A percentile compares a stretch with the other conserved stretches of the same genome.
phyloP scores from a whole-genome alignment of 2,113 vertebrate species.

The Salvelinus fontinalis region DNA sequence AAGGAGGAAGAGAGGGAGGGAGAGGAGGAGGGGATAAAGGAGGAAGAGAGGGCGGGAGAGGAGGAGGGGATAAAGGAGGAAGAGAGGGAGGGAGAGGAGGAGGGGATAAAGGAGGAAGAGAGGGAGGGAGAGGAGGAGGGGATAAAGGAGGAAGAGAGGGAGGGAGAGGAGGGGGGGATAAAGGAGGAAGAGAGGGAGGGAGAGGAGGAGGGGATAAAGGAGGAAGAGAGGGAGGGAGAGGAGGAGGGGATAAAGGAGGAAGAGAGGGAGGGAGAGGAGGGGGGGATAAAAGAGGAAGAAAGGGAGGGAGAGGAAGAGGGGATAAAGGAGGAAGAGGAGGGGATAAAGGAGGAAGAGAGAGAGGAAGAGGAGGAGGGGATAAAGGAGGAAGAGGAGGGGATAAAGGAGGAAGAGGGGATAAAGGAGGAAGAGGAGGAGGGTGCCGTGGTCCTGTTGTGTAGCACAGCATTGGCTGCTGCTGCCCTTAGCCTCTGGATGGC shows the following conservation, averaged over 20 bases:
- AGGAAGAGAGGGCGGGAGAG: not conserved
- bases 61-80: not conserved
- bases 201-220: too few relatives aligned
- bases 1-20: slow-evolving; percentile 5
- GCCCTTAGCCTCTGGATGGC: slow-evolving; percentile 86
- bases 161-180: too few relatives aligned
- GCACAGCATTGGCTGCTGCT: slow-evolving; percentile 78
- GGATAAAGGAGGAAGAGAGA: slow-evolving; percentile 7
- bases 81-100: not conserved
- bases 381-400: too few relatives aligned
- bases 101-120: not conserved
- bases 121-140: not conserved
- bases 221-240: too few relatives aligned
- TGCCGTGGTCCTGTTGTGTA: slow-evolving; percentile 73
- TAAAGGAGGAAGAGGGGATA: too few relatives aligned
- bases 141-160: not conserved
- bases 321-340: too few relatives aligned
- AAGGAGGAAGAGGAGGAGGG: not conserved
- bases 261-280: too few relatives aligned
- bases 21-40: not conserved
- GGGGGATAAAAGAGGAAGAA: too few relatives aligned
- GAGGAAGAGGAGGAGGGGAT: not conserved
- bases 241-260: too few relatives aligned
- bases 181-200: too few relatives aligned
- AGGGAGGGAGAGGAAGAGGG: too few relatives aligned